Conservation (phyloP, 2,797 vertebrate species). For the Alexandromys oeconomus region DNA sequence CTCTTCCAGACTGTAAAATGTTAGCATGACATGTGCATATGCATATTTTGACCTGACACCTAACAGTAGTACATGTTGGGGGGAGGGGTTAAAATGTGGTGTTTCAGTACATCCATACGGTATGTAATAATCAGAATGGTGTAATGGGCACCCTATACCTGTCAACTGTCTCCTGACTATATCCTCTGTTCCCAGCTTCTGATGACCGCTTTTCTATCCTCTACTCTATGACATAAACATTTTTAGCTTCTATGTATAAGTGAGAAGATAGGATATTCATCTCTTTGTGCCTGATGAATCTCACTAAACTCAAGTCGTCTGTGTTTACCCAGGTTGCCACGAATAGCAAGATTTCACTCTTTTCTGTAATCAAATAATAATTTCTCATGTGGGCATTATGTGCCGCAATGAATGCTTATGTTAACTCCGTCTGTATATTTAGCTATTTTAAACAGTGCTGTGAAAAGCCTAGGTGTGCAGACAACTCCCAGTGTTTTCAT, state of each 20-base stretch:
- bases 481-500: background rate
- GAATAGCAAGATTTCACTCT: background rate
- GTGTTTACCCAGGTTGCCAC: background rate
- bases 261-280: background rate
- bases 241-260: background rate
- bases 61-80: background rate
- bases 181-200: background rate
- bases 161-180: background rate
- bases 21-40: background rate
- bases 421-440: background rate
- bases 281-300: background rate
- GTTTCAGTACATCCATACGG: background rate
- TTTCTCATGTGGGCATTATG: background rate
- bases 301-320: background rate
- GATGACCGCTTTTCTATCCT: background rate
- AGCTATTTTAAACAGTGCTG: background rate
- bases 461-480: background rate
- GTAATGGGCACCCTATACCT: background rate
- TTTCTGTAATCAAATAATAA: background rate
- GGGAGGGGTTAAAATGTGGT: too few species aligned
- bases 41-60: background rate
- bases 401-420: background rate
- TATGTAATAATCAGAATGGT: background rate
- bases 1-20: background rate
- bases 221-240: background rate